Percentiles rank a stretch among this genome's conserved stretches.
Evolutionary conservation across 2,888 invertebrate species (phyloP).

Genomic region (Noctua fimbriata): DNA sequence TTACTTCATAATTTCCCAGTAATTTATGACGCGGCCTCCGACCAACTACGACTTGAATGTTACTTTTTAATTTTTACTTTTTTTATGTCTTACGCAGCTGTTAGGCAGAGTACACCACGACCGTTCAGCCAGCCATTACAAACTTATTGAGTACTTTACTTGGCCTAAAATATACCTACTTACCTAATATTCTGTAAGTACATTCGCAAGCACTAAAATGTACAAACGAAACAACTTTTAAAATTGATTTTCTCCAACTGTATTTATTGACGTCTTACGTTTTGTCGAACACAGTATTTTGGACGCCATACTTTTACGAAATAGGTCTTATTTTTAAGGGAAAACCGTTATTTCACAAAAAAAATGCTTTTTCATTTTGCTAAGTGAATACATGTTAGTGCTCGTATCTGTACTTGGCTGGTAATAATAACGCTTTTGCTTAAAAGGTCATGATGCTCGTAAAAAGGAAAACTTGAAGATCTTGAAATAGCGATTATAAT

Average conservation of each 20-base stretch:
- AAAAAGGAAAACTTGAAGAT: conserved; percentile 34
- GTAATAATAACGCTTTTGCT: conserved; percentile 26
- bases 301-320: not conserved
- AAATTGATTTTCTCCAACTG: not conserved
- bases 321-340: not conserved
- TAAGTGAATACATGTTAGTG: not conserved
- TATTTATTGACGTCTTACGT: not conserved
- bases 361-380: not conserved
- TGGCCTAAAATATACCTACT: conserved; percentile 40
- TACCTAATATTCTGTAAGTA: conserved; percentile 25
- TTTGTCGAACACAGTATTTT: not conserved
- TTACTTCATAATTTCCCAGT: conserved; percentile 28
- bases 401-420: not conserved
- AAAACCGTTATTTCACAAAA: not conserved
- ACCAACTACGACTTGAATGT: conserved; percentile 26
- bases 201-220: not conserved
- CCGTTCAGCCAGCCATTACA: conserved; percentile 57
- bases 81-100: conserved; percentile 63
- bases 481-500: not conserved
- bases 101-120: conserved; percentile 35
- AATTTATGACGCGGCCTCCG: conserved; percentile 32
- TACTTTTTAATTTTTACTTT: conserved; percentile 56
- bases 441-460: conserved; percentile 37
- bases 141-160: conserved; percentile 61
- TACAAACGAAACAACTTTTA: not conserved